A percentile compares a stretch with the other conserved stretches of the same genome.
Evolutionary conservation across 2,888 invertebrate species (phyloP).

Genomic region (Macrophya annulata): DNA sequence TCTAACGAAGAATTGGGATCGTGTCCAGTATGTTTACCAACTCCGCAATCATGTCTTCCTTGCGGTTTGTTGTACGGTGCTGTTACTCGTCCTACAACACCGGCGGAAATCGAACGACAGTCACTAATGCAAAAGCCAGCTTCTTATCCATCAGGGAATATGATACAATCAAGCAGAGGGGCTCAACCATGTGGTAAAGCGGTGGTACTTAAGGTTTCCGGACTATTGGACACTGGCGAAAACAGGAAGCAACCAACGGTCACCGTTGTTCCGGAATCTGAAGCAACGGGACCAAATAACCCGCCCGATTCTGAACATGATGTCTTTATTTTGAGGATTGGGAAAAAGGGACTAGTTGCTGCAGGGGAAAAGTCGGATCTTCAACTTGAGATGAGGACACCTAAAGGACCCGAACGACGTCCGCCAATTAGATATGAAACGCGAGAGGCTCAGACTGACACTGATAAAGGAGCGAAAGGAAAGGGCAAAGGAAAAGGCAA

Average conservation of each 20-base stretch:
- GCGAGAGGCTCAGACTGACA: slow-evolving; percentile 85
- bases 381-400: slow-evolving; percentile 88
- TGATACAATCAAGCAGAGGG: slow-evolving; percentile 69
- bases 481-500: slow-evolving; percentile 60
- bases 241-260: slow-evolving; percentile 67
- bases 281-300: slow-evolving; percentile 58
- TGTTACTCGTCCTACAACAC: slow-evolving; percentile 27
- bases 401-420: slow-evolving; percentile 84
- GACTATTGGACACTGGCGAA: slow-evolving; percentile 67
- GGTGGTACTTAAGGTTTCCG: slow-evolving; percentile 76
- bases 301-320: slow-evolving; percentile 85
- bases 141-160: slow-evolving; percentile 34
- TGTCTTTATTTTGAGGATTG: slow-evolving; percentile 87
- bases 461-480: slow-evolving; percentile 63
- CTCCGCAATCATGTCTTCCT: slow-evolving; percentile 63
- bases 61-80: slow-evolving; percentile 63
- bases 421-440: slow-evolving; percentile 84
- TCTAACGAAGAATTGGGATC: slow-evolving; percentile 57
- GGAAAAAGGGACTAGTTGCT: slow-evolving; percentile 86
- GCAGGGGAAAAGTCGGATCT: slow-evolving; percentile 86
- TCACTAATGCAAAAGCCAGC: slow-evolving; percentile 40
- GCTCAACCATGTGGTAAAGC: slow-evolving; percentile 69
- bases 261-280: slow-evolving; percentile 68
- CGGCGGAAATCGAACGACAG: neutral
- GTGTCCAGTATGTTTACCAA: slow-evolving; percentile 63